Evolutionary conservation across 2,797 vertebrate genomes (phyloP).

Genomic region (Myotis vivesi): DNA sequence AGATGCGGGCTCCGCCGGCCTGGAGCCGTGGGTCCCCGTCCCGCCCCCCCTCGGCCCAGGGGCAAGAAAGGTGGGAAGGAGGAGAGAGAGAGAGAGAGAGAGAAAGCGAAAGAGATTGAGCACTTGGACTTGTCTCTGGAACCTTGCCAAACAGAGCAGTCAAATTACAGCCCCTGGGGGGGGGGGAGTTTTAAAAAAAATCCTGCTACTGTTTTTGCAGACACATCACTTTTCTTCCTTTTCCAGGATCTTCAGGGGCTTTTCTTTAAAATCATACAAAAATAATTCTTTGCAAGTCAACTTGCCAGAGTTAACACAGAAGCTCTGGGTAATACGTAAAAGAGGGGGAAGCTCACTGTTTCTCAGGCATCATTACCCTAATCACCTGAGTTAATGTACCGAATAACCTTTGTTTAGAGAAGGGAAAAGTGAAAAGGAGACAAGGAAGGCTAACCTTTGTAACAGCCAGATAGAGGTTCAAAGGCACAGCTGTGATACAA

Average conservation of each 20-base stretch:
- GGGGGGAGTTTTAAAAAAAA: neutral
- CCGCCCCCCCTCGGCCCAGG: conserved; percentile 19
- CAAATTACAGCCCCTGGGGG: conserved; percentile 65
- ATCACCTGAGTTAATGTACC: neutral
- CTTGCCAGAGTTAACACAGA: neutral
- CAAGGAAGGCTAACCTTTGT: neutral
- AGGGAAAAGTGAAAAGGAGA: conserved; percentile 52
- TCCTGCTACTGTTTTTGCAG: conserved; percentile 74
- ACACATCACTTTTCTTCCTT: neutral
- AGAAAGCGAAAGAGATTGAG: conserved; percentile 31
- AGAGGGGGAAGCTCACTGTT: neutral
- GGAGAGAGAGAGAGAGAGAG: neutral
- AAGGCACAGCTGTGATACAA: conserved; percentile 24
- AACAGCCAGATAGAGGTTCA: neutral
- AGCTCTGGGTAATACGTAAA: neutral
- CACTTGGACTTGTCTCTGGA: conserved; percentile 77
- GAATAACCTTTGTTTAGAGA: conserved; percentile 53
- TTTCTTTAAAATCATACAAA: neutral
- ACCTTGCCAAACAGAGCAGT: conserved; percentile 75
- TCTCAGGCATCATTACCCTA: neutral
- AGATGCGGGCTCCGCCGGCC: neutral
- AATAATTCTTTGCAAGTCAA: neutral
- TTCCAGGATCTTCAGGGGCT: neutral
- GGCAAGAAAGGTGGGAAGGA: conserved; percentile 32
- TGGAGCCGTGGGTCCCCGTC: conserved; percentile 2